Percentiles rank a stretch among this genome's conserved stretches.
These are phyloP conservation scores for Pogonus chalceus DNA, from an alignment of 1,140 invertebrate genomes.

Conservation along the genomic window DNA sequence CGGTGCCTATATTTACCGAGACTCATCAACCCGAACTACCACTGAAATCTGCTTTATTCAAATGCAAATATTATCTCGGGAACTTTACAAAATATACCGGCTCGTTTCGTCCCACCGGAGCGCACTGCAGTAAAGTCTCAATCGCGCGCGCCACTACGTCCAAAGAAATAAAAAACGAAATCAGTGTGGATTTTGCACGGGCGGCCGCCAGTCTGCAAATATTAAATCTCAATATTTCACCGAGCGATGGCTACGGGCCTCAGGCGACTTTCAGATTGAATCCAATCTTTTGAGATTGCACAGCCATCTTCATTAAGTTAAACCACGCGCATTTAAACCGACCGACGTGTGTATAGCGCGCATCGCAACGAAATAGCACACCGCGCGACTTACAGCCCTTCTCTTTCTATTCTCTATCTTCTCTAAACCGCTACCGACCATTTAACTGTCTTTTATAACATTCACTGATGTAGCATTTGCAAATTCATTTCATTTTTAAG, in stretches of 20 bases:
- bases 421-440: neutral
- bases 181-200: neutral
- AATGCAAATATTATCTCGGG: neutral
- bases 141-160: no score
- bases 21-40: neutral
- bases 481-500: no score
- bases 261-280: constrained; percentile 2
- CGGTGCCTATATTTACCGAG: neutral
- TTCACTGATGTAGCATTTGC: no score
- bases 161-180: neutral
- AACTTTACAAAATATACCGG: neutral
- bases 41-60: constrained; percentile 3
- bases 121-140: neutral
- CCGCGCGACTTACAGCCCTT: no score
- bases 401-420: neutral
- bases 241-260: neutral
- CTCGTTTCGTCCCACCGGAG: neutral
- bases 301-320: constrained; percentile 5
- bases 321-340: neutral
- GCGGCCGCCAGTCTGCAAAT: neutral
- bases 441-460: no score
- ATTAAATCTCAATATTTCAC: constrained; percentile 6
- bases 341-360: neutral
- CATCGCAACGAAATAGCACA: no score
- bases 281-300: constrained; percentile 7